These are phyloP conservation scores for Meiosimyza decipiens DNA, from an alignment of 2,888 invertebrate genomes.

Conservation along the genomic window DNA sequence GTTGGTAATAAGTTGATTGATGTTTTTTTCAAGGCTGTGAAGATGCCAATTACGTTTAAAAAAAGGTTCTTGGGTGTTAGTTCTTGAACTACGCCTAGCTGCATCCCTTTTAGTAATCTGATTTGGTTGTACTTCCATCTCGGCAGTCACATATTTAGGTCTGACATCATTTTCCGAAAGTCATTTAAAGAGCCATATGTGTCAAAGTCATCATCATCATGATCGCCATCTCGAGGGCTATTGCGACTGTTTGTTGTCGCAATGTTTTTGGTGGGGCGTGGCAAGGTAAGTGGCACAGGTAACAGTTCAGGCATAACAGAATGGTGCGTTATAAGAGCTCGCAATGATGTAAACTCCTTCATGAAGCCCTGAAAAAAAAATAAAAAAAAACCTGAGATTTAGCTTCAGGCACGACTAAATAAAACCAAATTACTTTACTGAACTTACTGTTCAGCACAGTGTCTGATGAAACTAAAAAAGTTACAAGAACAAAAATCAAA, in stretches of 20 bases:
- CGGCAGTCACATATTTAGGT: slow-evolving; percentile 71
- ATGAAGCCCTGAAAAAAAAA: slow-evolving; percentile 86
- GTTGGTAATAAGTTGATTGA: slow-evolving; percentile 1
- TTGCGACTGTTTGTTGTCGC: slow-evolving; percentile 38
- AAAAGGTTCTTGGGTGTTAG: background rate
- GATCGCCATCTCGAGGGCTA: slow-evolving; percentile 40
- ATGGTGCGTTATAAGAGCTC: slow-evolving; percentile 95
- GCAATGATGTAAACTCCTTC: slow-evolving; percentile 92
- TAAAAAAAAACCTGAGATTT: background rate
- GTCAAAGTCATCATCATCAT: slow-evolving; percentile 74
- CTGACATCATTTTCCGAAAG: slow-evolving; percentile 82
- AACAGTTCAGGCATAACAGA: slow-evolving; percentile 97
- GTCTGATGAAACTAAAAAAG: too few species aligned
- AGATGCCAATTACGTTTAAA: background rate
- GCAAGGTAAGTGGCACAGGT: slow-evolving; percentile 89
- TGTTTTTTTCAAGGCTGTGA: background rate
- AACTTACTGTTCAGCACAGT: too few species aligned
- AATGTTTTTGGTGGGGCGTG: slow-evolving; percentile 68
- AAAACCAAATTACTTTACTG: too few species aligned
- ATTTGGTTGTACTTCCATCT: slow-evolving; percentile 43
- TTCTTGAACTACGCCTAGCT: background rate
- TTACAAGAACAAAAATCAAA: too few species aligned
- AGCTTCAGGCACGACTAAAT: too few species aligned
- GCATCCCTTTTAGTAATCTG: background rate
- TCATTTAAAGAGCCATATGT: slow-evolving; percentile 79